Evolutionary conservation across 2,113 vertebrate genomes (phyloP).

Genomic region (Xiphias gladius): DNA sequence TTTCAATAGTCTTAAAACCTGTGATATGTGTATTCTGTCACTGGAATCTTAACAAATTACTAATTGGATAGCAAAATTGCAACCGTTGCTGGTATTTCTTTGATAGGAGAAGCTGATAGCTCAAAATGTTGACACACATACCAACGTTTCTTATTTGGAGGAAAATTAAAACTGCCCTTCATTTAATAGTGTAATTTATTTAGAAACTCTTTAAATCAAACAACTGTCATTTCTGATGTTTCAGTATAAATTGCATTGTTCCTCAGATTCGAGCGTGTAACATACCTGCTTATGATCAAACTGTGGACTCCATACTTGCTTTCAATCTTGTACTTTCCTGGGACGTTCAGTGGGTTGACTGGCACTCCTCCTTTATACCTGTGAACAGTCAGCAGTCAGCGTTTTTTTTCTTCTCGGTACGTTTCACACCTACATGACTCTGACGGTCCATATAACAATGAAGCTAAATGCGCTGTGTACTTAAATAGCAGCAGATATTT

Average conservation of each 20-base stretch:
- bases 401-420: too few relatives aligned
- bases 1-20: too few relatives aligned
- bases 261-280: neutral
- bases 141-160: too few relatives aligned
- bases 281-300: constrained; percentile 94
- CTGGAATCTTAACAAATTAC: too few relatives aligned
- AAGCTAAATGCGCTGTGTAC: neutral
- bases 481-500: neutral
- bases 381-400: constrained; percentile 13
- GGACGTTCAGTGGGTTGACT: constrained; percentile 89
- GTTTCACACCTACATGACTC: neutral
- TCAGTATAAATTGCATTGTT: neutral
- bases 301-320: constrained; percentile 95
- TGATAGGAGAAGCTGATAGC: too few relatives aligned
- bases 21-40: too few relatives aligned
- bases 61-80: too few relatives aligned
- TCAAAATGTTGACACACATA: too few relatives aligned
- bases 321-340: constrained; percentile 93
- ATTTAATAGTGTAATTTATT: too few relatives aligned
- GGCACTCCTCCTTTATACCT: constrained; percentile 94
- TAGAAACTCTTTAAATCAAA: too few relatives aligned
- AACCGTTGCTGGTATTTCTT: too few relatives aligned
- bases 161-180: too few relatives aligned
- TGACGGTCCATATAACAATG: neutral
- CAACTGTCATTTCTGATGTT: neutral